Conservation (phyloP, 2,888 invertebrate species). For the Stenurella melanura region DNA sequence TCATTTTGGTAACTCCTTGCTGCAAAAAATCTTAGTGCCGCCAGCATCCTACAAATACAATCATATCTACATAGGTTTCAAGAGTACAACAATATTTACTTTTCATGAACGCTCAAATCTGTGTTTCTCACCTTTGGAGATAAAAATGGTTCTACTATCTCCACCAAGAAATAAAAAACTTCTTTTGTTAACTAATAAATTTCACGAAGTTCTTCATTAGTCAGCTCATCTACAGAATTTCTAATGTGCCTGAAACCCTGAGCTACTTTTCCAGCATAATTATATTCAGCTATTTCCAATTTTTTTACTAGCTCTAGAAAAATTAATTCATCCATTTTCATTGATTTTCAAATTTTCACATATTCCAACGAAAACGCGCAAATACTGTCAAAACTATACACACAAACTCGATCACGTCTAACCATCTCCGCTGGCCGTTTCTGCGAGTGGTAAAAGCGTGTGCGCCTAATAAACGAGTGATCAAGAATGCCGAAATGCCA, state of each 20-base stretch:
- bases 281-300: constrained; percentile 1
- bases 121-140: neutral
- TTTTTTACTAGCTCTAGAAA: neutral
- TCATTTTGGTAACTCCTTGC: neutral
- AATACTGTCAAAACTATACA: neutral
- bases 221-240: no score
- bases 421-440: neutral
- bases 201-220: neutral
- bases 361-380: neutral
- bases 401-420: neutral
- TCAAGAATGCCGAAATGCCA: neutral
- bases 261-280: neutral
- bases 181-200: neutral
- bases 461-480: neutral
- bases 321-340: neutral
- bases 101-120: neutral
- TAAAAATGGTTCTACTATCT: neutral
- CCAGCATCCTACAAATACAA: neutral
- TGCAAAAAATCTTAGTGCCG: neutral
- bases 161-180: neutral
- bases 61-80: neutral
- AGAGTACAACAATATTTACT: neutral
- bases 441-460: neutral
- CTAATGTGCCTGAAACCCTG: neutral
- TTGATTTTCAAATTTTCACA: neutral